Base-by-base conservation (phyloP, 2,888 invertebrate genomes). In the Tinea pellionella region DNA sequence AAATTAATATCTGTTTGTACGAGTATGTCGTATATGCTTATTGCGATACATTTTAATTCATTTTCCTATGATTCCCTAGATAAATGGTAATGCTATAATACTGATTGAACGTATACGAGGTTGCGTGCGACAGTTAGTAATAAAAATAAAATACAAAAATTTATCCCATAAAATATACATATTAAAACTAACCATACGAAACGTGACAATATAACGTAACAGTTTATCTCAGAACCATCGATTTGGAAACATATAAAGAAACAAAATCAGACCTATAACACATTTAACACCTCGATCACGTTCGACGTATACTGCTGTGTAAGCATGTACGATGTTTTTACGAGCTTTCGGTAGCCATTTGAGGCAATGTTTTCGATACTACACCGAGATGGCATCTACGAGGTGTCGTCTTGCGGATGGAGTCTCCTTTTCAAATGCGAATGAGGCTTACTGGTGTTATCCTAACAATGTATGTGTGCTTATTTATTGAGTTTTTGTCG, bases 181-280 rank as follows among this genome's bases (percentile, higher is more conserved):
- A 37, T 37, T 37, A 37, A 24, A 18, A 53, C 53, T 19, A 53
- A 53, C 13, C 53, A 2, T 7, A 47, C 16, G 47, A 15, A 24
- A 53, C 18, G 53, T 53, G n/a, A 19, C n/a, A 53, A 53, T 24
- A 53, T 24, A 24, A 53, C 53, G 24, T 53, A 53, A 53, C 53
- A 53, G 53, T 24, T 53, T 53, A 53, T 53, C 13, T 12, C 32
- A 15, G 32, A 32, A 11, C 57, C 57, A 57, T 57, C 57, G 30
- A 57, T 57, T 57, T 57, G 32, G 32, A 32, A 19, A 57, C 24
- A 32, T 57, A 24, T 53, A 53, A 32, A 30, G 57, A 57, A 57
- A 57, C 57, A 57, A 57, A 57, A 57, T 57, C 57, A 57, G 16
- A 32, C 15, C 57, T n/a, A 57, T 57, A 57, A 15, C 11, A 57